Percentiles rank a stretch among this genome's conserved stretches.
These are phyloP conservation scores for Liodrosophila aerea DNA, from an alignment of 2,888 invertebrate genomes.

Conservation along the genomic window DNA sequence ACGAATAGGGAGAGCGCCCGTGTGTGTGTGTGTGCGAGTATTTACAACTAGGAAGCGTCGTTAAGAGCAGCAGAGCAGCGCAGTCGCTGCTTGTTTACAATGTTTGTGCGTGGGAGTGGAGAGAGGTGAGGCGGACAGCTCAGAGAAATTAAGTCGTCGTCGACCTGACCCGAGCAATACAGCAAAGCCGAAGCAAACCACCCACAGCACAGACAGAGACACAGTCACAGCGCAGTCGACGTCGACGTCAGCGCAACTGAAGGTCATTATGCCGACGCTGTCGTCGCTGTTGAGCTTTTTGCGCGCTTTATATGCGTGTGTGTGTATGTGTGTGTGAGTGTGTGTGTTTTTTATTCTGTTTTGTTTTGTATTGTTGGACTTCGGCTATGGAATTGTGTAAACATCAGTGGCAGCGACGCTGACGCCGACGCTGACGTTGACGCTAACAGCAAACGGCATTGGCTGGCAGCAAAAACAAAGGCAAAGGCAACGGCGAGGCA, in stretches of 20 bases:
- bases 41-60: constrained; percentile 70
- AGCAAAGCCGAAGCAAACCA: constrained; percentile 27
- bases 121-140: constrained; percentile 6
- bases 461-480: constrained; percentile 62
- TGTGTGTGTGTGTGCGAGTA: constrained; percentile 21
- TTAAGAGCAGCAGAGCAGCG: constrained; percentile 22
- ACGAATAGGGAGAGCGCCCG: constrained; percentile 18
- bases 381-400: constrained; percentile 73
- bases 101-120: constrained; percentile 47
- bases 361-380: constrained; percentile 64
- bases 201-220: constrained; percentile 25
- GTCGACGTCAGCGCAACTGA: constrained; percentile 65
- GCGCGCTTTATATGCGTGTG: no score
- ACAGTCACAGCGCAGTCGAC: constrained; percentile 33
- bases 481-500: constrained; percentile 67
- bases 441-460: constrained; percentile 7
- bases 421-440: constrained; percentile 28
- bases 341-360: constrained; percentile 21
- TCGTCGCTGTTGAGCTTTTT: constrained; percentile 52
- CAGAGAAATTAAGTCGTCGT: constrained; percentile 64
- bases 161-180: constrained; percentile 62
- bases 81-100: constrained; percentile 66
- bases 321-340: no score
- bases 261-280: constrained; percentile 71
- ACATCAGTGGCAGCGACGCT: constrained; percentile 63